Evolutionary conservation across 2,888 invertebrate species (phyloP).

Genomic region (Drosophila borealis): DNA sequence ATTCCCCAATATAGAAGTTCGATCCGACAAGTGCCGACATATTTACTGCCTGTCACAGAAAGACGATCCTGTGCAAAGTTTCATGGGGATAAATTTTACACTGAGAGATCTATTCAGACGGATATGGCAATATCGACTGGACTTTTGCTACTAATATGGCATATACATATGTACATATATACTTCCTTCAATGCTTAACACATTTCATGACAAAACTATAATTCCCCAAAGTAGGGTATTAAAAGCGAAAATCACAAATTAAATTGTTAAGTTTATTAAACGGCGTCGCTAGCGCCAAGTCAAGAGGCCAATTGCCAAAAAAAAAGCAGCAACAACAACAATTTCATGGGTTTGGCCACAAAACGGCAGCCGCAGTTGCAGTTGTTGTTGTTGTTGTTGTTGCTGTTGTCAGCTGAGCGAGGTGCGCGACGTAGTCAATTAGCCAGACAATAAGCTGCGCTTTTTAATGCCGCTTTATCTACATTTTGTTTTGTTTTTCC

Average conservation of each 20-base stretch:
- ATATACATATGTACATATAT: not conserved
- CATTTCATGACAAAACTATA: not conserved
- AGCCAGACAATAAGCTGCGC: slow-evolving; percentile 50
- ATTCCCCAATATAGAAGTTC: no score
- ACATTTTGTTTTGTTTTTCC: not conserved
- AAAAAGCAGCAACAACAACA: slow-evolving; percentile 4
- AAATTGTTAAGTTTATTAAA: slow-evolving; percentile 71
- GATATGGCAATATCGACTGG: not conserved
- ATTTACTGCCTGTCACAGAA: no score
- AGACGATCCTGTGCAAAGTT: no score
- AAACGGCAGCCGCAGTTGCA: slow-evolving; percentile 5
- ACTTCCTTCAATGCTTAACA: not conserved
- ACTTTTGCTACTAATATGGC: not conserved
- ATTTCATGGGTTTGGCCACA: slow-evolving; percentile 19
- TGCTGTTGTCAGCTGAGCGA: not conserved
- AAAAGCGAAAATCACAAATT: slow-evolving; percentile 50
- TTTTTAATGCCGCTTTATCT: slow-evolving; percentile 27
- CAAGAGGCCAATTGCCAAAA: slow-evolving; percentile 52
- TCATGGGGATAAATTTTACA: no score
- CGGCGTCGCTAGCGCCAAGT: slow-evolving; percentile 49
- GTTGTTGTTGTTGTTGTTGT: slow-evolving; percentile 7
- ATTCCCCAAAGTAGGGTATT: not conserved
- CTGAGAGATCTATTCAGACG: no score
- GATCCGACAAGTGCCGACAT: no score
- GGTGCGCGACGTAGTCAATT: slow-evolving; percentile 31